Percentiles rank a stretch among this genome's conserved stretches.
Evolutionary conservation across 1,140 invertebrate genomes (phyloP).

Genomic region (Calosoma granatense): DNA sequence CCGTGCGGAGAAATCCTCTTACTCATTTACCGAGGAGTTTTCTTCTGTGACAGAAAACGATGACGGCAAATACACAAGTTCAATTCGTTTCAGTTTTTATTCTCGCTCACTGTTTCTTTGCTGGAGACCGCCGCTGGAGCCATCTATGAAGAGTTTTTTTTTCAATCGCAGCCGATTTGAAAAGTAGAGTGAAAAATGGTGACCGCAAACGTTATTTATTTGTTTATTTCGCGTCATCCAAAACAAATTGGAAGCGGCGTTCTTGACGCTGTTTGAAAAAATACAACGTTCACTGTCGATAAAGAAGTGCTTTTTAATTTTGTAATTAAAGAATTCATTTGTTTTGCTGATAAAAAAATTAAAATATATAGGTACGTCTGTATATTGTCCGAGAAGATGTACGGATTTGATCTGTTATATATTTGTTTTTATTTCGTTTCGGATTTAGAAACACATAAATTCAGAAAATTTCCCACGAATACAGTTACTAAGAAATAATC

Average conservation of each 20-base stretch:
- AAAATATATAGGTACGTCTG: neutral
- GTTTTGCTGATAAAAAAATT: neutral
- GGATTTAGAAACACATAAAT: no score
- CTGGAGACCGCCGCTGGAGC: neutral
- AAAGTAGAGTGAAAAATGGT: conserved; percentile 4
- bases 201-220: conserved; percentile 3
- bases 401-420: neutral
- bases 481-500: no score
- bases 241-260: conserved; percentile 1
- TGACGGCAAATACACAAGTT: conserved; percentile 3
- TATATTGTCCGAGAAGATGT: neutral
- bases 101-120: neutral
- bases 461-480: no score
- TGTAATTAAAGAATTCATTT: conserved; percentile 1
- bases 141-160: neutral
- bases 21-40: no score
- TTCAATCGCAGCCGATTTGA: neutral
- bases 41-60: neutral
- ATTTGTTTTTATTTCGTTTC: neutral
- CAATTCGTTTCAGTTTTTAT: conserved; percentile 7
- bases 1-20: no score
- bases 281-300: neutral
- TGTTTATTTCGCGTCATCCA: conserved; percentile 6
- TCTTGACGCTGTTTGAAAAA: conserved; percentile 1
- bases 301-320: conserved; percentile 1